Evolutionary conservation across 2,888 invertebrate species (phyloP).

Genomic region (Hyposoter dolosus): DNA sequence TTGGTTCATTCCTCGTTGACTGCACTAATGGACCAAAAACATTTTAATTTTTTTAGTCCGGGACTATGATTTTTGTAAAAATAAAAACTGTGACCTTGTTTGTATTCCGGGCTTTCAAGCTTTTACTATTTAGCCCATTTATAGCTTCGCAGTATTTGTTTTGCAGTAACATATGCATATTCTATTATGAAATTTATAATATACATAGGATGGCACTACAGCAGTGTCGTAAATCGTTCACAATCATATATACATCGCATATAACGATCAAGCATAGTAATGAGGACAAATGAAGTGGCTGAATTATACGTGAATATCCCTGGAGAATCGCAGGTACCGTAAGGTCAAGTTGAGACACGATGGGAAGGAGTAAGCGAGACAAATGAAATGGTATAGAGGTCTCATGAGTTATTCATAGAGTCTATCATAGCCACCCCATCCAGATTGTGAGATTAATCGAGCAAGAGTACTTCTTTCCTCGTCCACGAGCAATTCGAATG

Average conservation of each 20-base stretch:
- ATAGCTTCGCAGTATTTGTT: background rate
- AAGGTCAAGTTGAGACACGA: conserved; percentile 37
- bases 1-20: too few relatives aligned
- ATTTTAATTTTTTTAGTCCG: too few relatives aligned
- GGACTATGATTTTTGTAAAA: too few relatives aligned
- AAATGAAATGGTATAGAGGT: conserved; percentile 51
- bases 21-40: too few relatives aligned
- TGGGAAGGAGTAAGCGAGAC: conserved; percentile 58
- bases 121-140: background rate
- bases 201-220: conserved; percentile 27
- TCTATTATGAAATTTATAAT: background rate
- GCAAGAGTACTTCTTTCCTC: conserved; percentile 81
- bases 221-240: conserved; percentile 78
- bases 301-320: conserved; percentile 83
- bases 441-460: conserved; percentile 84
- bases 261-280: conserved; percentile 83
- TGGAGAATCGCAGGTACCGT: conserved; percentile 76
- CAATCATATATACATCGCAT: conserved; percentile 30
- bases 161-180: background rate
- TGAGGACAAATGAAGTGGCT: conserved; percentile 84
- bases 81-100: too few relatives aligned
- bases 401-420: conserved; percentile 84
- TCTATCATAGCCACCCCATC: conserved; percentile 84
- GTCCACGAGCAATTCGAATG: conserved; percentile 64
- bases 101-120: too few relatives aligned